These are phyloP conservation scores for Boleophthalmus pectinirostris DNA, from an alignment of 2,113 vertebrate species.

Conservation along the genomic window DNA sequence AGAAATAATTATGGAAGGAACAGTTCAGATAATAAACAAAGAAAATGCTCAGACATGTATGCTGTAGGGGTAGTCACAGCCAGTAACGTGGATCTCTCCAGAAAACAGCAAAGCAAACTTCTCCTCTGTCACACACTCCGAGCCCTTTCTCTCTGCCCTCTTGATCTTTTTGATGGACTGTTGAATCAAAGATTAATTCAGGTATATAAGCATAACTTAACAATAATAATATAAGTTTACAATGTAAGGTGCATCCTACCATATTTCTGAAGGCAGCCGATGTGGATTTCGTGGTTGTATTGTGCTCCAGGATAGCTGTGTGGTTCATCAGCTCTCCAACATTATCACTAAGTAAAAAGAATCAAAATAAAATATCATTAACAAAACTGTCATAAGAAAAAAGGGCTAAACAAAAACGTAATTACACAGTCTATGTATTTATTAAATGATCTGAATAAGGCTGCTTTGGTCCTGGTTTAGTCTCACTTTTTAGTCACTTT, in stretches of 20 bases:
- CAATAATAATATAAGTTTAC: background rate
- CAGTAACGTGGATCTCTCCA: conserved; percentile 80
- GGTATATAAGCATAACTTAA: background rate
- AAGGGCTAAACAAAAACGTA: no score
- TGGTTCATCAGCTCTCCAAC: conserved; percentile 93
- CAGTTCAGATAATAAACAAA: background rate
- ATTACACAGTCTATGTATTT: no score
- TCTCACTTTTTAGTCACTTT: no score
- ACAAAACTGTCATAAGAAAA: background rate
- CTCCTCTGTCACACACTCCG: conserved; percentile 96
- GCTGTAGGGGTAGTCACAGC: conserved; percentile 77
- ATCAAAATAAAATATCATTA: background rate
- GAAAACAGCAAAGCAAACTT: conserved; percentile 93
- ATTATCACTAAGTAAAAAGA: conserved; percentile 81
- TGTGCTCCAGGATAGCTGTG: conserved; percentile 86
- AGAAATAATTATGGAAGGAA: background rate
- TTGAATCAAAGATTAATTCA: background rate
- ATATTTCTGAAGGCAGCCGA: conserved; percentile 93
- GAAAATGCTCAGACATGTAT: conserved; percentile 80
- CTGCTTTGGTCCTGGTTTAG: background rate
- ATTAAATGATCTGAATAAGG: no score
- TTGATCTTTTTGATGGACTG: conserved; percentile 98
- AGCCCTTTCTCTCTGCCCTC: conserved; percentile 92
- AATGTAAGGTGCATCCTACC: conserved; percentile 69
- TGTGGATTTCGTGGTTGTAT: conserved; percentile 82